phyloP scores from a whole-genome alignment of 2,113 vertebrate species.

The Heptranchias perlo region DNA sequence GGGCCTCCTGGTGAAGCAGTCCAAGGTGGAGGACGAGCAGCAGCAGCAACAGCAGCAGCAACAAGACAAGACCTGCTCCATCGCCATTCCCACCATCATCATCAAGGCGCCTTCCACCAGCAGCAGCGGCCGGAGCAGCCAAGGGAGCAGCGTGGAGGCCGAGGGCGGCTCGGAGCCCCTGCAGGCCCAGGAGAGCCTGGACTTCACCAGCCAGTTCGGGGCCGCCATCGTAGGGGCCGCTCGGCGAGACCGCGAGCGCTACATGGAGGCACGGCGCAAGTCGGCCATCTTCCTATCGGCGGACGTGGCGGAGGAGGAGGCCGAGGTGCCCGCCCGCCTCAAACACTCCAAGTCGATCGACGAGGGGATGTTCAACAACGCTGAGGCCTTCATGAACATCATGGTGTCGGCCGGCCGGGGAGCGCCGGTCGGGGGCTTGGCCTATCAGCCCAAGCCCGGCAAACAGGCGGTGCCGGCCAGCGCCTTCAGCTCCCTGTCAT shows the following conservation, averaged over 20 bases:
- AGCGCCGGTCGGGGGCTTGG: slow-evolving; percentile 56
- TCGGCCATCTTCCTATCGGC: slow-evolving; percentile 85
- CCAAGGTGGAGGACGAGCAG: slow-evolving; percentile 74
- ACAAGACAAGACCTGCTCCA: slow-evolving; percentile 74
- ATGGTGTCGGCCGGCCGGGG: slow-evolving; percentile 82
- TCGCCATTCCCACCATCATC: slow-evolving; percentile 86
- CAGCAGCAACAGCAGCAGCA: slow-evolving; percentile 52
- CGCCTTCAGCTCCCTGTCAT: slow-evolving; percentile 50
- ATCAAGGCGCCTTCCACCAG: slow-evolving; percentile 89
- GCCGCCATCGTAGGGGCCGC: slow-evolving; percentile 84
- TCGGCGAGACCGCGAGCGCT: slow-evolving; percentile 75
- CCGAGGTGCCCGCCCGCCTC: slow-evolving; percentile 57
- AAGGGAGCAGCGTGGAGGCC: slow-evolving; percentile 84
- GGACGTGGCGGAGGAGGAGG: slow-evolving; percentile 57
- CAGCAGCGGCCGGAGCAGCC: slow-evolving; percentile 87
- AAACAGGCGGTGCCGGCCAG: slow-evolving; percentile 50
- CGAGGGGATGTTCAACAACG: slow-evolving; percentile 82
- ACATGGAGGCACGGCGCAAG: slow-evolving; percentile 76
- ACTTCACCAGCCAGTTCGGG: slow-evolving; percentile 85
- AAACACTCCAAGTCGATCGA: slow-evolving; percentile 86
- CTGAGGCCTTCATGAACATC: slow-evolving; percentile 61
- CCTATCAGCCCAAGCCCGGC: slow-evolving; percentile 67
- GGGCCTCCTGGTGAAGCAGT: slow-evolving; percentile 81
- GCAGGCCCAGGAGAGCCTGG: slow-evolving; percentile 64
- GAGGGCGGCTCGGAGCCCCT: slow-evolving; percentile 53